Percentiles rank a stretch among this genome's conserved stretches.
phyloP scores from a whole-genome alignment of 1,140 invertebrate genomes.

The Cydia amplana region DNA sequence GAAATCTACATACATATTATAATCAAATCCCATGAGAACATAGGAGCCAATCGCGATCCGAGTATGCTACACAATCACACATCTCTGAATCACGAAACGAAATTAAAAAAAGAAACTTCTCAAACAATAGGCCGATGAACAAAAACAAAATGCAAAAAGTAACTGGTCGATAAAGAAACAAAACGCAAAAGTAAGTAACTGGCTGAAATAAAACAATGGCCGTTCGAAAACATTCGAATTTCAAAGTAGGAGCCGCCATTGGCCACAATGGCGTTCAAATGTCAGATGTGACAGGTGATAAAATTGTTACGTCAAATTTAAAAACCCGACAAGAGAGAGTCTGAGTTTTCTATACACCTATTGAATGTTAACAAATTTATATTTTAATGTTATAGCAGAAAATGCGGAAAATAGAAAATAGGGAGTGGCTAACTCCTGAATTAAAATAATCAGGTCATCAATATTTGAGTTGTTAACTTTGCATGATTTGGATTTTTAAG shows the following conservation, averaged over 20 bases:
- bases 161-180: conserved; percentile 10
- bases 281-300: conserved; percentile 36
- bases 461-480: no score
- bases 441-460: no score
- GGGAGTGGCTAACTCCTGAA: no score
- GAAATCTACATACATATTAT: neutral
- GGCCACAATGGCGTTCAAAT: conserved; percentile 39
- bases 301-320: conserved; percentile 31
- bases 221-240: conserved; percentile 52
- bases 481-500: no score
- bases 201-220: conserved; percentile 42
- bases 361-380: neutral
- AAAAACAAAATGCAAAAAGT: conserved; percentile 28
- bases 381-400: no score
- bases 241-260: conserved; percentile 54
- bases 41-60: neutral
- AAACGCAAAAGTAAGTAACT: conserved; percentile 1
- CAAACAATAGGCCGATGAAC: conserved; percentile 43
- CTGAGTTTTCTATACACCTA: neutral
- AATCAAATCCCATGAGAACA: neutral
- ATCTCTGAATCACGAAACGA: conserved; percentile 29
- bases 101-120: conserved; percentile 39
- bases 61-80: neutral
- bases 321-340: neutral
- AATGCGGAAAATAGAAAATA: no score